These are phyloP conservation scores for Mastigias papua DNA, from an alignment of 30 jellyfish, hydroid and myxozoan genomes.

Conservation along the genomic window DNA sequence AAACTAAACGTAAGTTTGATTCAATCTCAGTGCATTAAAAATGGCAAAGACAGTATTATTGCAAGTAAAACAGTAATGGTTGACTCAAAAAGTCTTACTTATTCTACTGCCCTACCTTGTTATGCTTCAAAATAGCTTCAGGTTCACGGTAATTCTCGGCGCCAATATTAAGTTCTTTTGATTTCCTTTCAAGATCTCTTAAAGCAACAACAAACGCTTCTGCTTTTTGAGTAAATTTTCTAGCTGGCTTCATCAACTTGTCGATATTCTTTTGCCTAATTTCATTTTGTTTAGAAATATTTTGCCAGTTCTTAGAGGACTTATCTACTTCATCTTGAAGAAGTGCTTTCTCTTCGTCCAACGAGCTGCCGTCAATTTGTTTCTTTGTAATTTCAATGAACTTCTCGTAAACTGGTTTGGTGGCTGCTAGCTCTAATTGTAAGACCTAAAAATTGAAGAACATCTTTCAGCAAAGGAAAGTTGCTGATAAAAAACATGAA, in stretches of 20 bases:
- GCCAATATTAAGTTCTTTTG: slow-evolving; percentile 33
- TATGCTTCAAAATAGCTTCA: slow-evolving; percentile 11
- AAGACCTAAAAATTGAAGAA: slow-evolving; percentile 26
- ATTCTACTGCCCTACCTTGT: slow-evolving; percentile 37
- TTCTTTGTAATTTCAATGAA: slow-evolving; percentile 63
- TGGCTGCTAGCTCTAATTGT: slow-evolving; percentile 55
- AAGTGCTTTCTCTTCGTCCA: slow-evolving; percentile 45
- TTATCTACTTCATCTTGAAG: slow-evolving; percentile 67
- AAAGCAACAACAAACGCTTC: slow-evolving; percentile 65
- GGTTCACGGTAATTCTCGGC: slow-evolving; percentile 71
- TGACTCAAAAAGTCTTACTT: no score
- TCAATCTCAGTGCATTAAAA: no score
- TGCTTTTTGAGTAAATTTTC: slow-evolving; percentile 59
- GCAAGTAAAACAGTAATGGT: no score
- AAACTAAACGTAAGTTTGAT: no score
- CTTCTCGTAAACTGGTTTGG: slow-evolving; percentile 74
- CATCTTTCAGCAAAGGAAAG: neutral
- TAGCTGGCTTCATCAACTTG: slow-evolving; percentile 72
- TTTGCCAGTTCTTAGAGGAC: slow-evolving; percentile 59
- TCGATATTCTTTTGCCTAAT: slow-evolving; percentile 67
- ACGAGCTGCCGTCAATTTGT: slow-evolving; percentile 43
- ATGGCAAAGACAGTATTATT: no score
- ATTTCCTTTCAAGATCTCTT: slow-evolving; percentile 47
- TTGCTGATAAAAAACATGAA: neutral
- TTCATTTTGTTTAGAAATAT: slow-evolving; percentile 16